phyloP scores from a whole-genome alignment of 2,888 invertebrate genomes.

The Orthonevra nobilis region DNA sequence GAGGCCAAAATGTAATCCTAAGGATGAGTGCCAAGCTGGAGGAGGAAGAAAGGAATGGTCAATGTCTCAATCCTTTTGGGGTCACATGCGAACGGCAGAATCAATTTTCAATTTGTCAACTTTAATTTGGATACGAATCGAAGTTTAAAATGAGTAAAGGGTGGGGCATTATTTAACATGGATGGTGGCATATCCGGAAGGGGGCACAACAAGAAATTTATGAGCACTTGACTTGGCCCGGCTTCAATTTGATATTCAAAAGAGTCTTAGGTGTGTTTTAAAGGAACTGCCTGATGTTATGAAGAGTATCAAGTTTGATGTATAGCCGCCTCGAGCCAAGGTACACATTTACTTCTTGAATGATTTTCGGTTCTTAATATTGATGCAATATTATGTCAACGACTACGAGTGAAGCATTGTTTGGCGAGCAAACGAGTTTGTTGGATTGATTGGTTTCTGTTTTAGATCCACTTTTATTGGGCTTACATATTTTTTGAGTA shows the following conservation, averaged over 20 bases:
- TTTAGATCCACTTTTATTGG: conserved; percentile 21
- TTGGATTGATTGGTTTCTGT: conserved; percentile 21
- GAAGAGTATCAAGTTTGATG: conserved; percentile 21
- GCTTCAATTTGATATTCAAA: conserved; percentile 55
- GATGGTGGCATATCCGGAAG: not conserved
- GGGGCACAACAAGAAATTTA: conserved; percentile 48
- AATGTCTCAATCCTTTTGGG: conserved; percentile 61
- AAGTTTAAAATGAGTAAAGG: not conserved
- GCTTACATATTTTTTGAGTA: conserved; percentile 26
- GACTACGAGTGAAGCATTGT: too few relatives aligned
- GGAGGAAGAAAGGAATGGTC: not conserved
- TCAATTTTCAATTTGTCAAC: conserved; percentile 66
- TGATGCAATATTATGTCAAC: conserved; percentile 9
- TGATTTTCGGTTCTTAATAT: conserved; percentile 34
- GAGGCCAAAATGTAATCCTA: conserved; percentile 33
- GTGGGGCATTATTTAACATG: too few relatives aligned
- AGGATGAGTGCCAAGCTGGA: not conserved
- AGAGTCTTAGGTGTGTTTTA: conserved; percentile 1
- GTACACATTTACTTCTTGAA: conserved; percentile 21
- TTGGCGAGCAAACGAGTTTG: conserved; percentile 15
- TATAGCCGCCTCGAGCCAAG: conserved; percentile 15
- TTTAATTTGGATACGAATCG: conserved; percentile 60
- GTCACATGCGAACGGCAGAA: conserved; percentile 56
- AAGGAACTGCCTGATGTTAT: not conserved
- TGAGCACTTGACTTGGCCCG: conserved; percentile 32